Percentiles rank a stretch among this genome's conserved stretches.
Conservation (phyloP, 1,140 invertebrate species). For the Dendrolimus kikuchii region DNA sequence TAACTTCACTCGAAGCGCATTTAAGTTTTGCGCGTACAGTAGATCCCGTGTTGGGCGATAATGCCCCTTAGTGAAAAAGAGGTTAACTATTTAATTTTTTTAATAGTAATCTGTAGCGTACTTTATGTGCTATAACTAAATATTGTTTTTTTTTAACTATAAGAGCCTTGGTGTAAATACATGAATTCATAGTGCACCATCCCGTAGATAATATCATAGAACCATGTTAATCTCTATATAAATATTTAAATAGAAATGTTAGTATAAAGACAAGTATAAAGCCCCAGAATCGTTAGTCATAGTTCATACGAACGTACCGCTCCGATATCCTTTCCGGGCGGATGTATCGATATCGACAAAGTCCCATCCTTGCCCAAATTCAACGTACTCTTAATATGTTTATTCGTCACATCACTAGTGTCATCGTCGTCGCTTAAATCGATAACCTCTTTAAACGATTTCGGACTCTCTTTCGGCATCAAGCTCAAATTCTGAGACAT, state of each 20-base stretch:
- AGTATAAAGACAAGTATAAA: slow-evolving; percentile 11
- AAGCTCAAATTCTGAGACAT: slow-evolving; percentile 65
- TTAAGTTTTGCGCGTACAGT: too few relatives aligned
- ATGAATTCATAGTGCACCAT: too few relatives aligned
- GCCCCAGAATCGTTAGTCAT: slow-evolving; percentile 29
- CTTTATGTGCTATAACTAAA: too few relatives aligned
- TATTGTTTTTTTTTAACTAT: too few relatives aligned
- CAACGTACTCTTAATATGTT: slow-evolving; percentile 45
- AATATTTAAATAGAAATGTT: slow-evolving; percentile 12
- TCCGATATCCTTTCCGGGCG: slow-evolving; percentile 38
- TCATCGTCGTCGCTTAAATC: slow-evolving; percentile 63
- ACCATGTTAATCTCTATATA: too few relatives aligned
- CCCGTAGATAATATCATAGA: too few relatives aligned
- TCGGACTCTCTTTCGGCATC: slow-evolving; percentile 55
- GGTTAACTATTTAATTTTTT: too few relatives aligned
- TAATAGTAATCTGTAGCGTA: too few relatives aligned
- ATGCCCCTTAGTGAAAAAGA: too few relatives aligned
- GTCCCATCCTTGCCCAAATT: slow-evolving; percentile 58
- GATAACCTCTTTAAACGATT: slow-evolving; percentile 57
- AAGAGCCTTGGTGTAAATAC: too few relatives aligned
- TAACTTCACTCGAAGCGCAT: too few relatives aligned
- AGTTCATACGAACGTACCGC: slow-evolving; percentile 52
- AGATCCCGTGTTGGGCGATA: too few relatives aligned
- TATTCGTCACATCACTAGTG: slow-evolving; percentile 45
- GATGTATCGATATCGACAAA: slow-evolving; percentile 58